Conservation (phyloP, 2,888 invertebrate species). For the Julus scandinavius region DNA sequence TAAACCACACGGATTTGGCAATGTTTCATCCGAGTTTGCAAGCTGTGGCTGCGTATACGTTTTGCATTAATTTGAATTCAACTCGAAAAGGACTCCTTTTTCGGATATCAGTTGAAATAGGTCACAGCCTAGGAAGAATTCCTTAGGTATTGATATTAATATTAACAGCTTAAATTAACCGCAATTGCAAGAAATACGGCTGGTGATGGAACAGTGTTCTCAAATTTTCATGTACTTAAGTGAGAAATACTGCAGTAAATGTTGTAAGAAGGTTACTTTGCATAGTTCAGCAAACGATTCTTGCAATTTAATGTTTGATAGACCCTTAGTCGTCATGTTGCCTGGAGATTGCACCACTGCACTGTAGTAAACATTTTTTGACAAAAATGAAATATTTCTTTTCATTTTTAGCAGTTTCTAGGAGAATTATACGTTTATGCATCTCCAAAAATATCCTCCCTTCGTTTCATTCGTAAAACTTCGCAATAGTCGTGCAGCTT, state of each 20-base stretch:
- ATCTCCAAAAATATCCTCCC: constrained; percentile 29
- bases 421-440: neutral
- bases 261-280: too few relatives aligned
- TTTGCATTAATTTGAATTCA: too few relatives aligned
- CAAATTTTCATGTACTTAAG: neutral
- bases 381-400: neutral
- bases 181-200: neutral
- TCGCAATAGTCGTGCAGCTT: neutral
- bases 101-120: too few relatives aligned
- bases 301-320: neutral
- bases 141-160: too few relatives aligned
- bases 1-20: constrained; percentile 1
- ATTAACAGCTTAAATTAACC: too few relatives aligned
- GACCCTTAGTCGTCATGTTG: neutral
- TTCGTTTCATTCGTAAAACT: neutral
- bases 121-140: too few relatives aligned
- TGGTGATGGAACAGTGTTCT: neutral
- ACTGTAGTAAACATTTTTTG: too few relatives aligned
- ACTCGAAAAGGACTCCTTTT: too few relatives aligned
- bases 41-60: neutral
- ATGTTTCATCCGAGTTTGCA: neutral
- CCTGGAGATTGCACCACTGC: neutral
- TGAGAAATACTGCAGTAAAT: too few relatives aligned
- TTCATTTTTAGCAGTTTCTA: neutral
- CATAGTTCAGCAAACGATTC: neutral